Conservation (phyloP, 2,888 invertebrate species). For the Ypsolopha sequella region DNA sequence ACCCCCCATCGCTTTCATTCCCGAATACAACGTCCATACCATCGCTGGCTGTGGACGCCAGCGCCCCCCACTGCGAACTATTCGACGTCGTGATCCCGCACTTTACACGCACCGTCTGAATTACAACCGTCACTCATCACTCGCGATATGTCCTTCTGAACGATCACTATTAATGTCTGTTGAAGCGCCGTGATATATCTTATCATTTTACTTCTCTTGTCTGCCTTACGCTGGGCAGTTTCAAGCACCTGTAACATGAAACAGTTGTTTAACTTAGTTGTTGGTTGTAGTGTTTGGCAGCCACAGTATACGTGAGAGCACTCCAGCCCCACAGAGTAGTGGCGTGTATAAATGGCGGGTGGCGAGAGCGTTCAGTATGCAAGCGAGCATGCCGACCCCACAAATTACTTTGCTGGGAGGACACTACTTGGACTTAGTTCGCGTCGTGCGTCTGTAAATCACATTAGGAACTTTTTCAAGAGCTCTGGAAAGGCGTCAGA, state of each 20-base stretch:
- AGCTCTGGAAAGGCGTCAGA: slow-evolving; percentile 14
- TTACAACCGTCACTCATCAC: slow-evolving; percentile 30
- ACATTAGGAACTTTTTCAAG: slow-evolving; percentile 42
- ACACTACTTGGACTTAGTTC: slow-evolving; percentile 22
- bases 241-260: slow-evolving; percentile 29
- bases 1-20: slow-evolving; percentile 45
- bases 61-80: slow-evolving; percentile 50
- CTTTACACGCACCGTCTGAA: slow-evolving; percentile 45
- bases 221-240: slow-evolving; percentile 12
- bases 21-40: slow-evolving; percentile 61
- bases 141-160: slow-evolving; percentile 21
- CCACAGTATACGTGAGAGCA: background rate
- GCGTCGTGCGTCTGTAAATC: slow-evolving; percentile 28
- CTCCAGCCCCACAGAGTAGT: background rate
- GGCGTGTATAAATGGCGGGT: slow-evolving; percentile 18
- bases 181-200: slow-evolving; percentile 17
- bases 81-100: slow-evolving; percentile 56
- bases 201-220: slow-evolving; percentile 28
- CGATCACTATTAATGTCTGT: background rate
- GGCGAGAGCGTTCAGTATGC: slow-evolving; percentile 27
- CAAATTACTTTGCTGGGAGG: slow-evolving; percentile 31
- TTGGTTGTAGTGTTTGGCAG: background rate
- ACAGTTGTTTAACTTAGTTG: background rate
- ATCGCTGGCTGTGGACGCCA: slow-evolving; percentile 63
- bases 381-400: slow-evolving; percentile 22